A percentile compares a stretch with the other conserved stretches of the same genome.
Evolutionary conservation across 2,888 invertebrate genomes (phyloP).

Genomic region (Osmoderma eremita): DNA sequence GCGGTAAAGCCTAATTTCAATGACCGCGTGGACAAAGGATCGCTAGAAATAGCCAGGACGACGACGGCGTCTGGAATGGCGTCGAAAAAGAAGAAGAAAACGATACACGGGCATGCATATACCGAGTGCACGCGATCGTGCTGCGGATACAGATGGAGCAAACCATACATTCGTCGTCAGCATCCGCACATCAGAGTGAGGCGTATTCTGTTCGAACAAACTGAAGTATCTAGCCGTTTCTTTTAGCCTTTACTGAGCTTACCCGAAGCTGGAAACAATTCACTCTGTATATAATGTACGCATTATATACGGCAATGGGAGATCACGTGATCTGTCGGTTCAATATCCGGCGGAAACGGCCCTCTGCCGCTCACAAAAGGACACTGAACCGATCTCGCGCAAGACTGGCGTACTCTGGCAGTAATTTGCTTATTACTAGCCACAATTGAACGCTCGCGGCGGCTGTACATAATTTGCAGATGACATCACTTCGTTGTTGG

Average conservation of each 20-base stretch:
- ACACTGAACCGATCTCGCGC: conserved; percentile 8
- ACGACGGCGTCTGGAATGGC: not conserved
- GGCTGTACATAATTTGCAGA: conserved; percentile 10
- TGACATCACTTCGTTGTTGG: conserved; percentile 10
- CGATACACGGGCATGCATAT: not conserved
- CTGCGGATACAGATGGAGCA: too few species aligned
- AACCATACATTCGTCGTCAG: too few species aligned
- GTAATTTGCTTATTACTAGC: conserved; percentile 1
- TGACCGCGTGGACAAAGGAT: conserved; percentile 24
- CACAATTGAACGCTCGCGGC: conserved; percentile 7
- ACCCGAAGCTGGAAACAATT: too few species aligned
- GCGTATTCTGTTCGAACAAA: not conserved
- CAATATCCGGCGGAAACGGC: conserved; percentile 28
- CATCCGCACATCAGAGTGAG: too few species aligned
- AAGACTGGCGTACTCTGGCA: not conserved
- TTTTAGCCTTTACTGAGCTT: too few species aligned
- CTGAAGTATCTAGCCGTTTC: too few species aligned
- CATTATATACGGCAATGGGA: too few species aligned
- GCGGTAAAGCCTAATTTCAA: conserved; percentile 10
- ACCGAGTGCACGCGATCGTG: not conserved
- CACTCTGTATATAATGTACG: too few species aligned
- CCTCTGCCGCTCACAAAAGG: conserved; percentile 1
- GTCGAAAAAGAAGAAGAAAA: not conserved
- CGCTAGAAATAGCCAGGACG: conserved; percentile 26
- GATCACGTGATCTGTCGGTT: conserved; percentile 10